Evolutionary conservation across 1,140 invertebrate species (phyloP), one percentile per base, ranked within the genome.

Genomic region (Drosophila micromelanica): DNA sequence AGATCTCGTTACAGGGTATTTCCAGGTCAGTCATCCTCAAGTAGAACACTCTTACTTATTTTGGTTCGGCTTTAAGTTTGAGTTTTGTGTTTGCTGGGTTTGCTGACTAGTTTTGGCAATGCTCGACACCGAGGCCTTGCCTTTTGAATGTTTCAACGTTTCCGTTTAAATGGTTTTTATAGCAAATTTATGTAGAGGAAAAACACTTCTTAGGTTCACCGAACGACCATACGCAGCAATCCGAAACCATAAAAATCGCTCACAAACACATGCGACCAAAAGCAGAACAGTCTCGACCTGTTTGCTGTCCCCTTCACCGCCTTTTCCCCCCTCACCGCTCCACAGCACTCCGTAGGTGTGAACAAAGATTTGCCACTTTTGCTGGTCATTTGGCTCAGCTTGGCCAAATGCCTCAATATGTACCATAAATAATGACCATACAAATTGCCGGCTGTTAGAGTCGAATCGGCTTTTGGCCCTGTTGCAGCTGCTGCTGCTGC

Each of bases 131-230:
- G 55, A 15, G 40, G 35, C 30, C 61, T 68, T 68, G 68, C 81
- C 77, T 76, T 85, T 80, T 77, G 81, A 86, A 79, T 84, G 84
- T 89, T 89, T 79, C 79, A 79, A 69, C 80, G 85, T 84, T 89
- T 89, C 85, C 84, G 84, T 89, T 89, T 89, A 89, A 89, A 90
- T 90, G 85, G 76, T 89, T 89, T 89, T 89, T 89, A 89, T 89
- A 70, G 85, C 80, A 89, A 89, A 89, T 89, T 89, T 89, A 89
- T 89, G 84, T 89, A 89, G 80, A 84, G 84, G 85, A 89, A 89
- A 79, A 89, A 89, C 84, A 84, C 84, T 89, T 89, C 70, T 69
- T 70, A 77, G 79, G 69, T 84, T 89, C 69, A 89, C 79, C 82
- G 60, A 87, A 86, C 68, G 68, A 86, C 81, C 79, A 89, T 64